Percentiles rank a stretch among this genome's conserved stretches.
These are phyloP conservation scores for Apoda limacodes DNA, from an alignment of 2,888 invertebrate species.

Conservation along the genomic window DNA sequence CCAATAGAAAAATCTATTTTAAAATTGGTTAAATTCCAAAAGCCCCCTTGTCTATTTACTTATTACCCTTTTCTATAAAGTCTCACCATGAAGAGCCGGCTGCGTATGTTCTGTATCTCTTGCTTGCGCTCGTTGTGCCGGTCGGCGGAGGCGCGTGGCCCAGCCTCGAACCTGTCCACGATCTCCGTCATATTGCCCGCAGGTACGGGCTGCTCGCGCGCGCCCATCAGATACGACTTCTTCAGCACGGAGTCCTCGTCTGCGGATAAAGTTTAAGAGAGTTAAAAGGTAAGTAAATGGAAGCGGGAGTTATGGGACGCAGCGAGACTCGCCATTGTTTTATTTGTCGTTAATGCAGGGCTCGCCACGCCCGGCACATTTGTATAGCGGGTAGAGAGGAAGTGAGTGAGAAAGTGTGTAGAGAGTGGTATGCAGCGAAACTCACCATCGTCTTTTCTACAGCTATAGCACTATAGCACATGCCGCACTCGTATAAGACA, in stretches of 20 bases:
- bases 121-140: constrained; percentile 86
- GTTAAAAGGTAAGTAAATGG: no score
- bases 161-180: constrained; percentile 84
- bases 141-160: constrained; percentile 67
- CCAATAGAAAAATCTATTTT: no score
- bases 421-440: no score
- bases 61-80: neutral
- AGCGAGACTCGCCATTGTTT: no score
- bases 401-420: no score
- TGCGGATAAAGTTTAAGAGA: constrained; percentile 14
- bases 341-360: no score
- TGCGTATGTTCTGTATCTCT: constrained; percentile 88
- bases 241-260: constrained; percentile 73
- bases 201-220: constrained; percentile 81
- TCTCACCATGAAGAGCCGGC: constrained; percentile 82
- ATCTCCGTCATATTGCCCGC: constrained; percentile 88
- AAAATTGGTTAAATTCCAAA: neutral
- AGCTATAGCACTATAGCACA: no score
- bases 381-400: no score
- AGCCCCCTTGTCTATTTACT: neutral
- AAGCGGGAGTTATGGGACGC: no score
- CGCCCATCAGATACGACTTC: constrained; percentile 54
- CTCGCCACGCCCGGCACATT: no score
- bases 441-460: no score
- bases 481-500: no score